Base-by-base conservation (phyloP, 2,113 vertebrate genomes). In the Lasiurus borealis region DNA sequence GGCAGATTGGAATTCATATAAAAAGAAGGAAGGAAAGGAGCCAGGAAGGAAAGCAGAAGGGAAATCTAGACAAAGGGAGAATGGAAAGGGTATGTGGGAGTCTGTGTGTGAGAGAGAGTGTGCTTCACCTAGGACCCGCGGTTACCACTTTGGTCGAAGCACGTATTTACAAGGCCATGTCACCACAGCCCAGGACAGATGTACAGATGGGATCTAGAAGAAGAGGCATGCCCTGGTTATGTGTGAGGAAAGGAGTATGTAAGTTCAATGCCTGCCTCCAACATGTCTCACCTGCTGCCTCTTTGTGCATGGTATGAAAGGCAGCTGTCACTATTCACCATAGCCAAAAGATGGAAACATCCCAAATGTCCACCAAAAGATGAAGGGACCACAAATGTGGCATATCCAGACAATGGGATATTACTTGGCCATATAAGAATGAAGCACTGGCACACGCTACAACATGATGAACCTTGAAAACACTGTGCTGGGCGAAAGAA, bases 241-340 rank as follows among this genome's bases (percentile, higher is more conserved):
- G 1, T 0, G 76, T 4, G 5, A 59, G n/a, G 8, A 77, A 68
- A 21, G 3, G 11, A 21, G 16, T 1, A 10, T 7, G 3, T 15
- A 11, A 69, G 52, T n/a, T 69, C 46, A 83, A 36, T 0, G 9
- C 9, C 25, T 85, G 62, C 57, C 76, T 91, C 48, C 59, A 23
- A 21, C 23, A 21, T 34, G 12, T 54, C 78, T 19, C 44, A 40
- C 59, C 62, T 66, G 59, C 50, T 12, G 34, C 62, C 31, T 75
- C 71, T 81, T 64, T n/a, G 29, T 18, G 13, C 18, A 0, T 12
- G 13, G 36, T 66, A 50, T 48, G n/a, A 81, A 84, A 92, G 76
- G 36, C 19, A 21, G 31, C 44, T 2, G 2, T 77, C 50, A 62
- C 59, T 27, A 27, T 50, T 66, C 29, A 29, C 34, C 23, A 44